Conservation (phyloP, 2,113 vertebrate species). For the Heptranchias perlo region DNA sequence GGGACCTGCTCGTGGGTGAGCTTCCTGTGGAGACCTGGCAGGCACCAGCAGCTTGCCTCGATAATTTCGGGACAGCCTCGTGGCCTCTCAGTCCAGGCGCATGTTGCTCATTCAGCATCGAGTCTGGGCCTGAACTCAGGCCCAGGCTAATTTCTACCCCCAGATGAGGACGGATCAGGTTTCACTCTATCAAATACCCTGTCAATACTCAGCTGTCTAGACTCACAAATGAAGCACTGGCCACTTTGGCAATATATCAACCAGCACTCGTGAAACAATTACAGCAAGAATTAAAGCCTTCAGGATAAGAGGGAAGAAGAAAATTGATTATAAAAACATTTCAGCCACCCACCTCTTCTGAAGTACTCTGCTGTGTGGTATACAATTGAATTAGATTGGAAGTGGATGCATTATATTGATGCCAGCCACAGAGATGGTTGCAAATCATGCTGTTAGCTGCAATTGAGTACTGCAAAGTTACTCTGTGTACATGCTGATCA, state of each 20-base stretch:
- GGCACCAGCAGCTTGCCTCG: background rate
- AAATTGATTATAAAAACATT: constrained; percentile 36
- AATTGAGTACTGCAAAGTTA: background rate
- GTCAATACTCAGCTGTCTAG: constrained; percentile 19
- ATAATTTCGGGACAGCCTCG: background rate
- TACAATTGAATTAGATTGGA: constrained; percentile 27
- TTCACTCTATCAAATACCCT: background rate
- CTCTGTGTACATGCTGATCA: background rate
- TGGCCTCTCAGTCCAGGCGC: background rate
- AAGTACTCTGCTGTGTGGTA: constrained; percentile 27
- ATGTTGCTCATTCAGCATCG: background rate
- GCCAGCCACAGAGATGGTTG: background rate
- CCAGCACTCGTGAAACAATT: constrained; percentile 23
- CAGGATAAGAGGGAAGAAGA: constrained; percentile 27
- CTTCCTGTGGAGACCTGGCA: background rate
- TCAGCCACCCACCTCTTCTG: constrained; percentile 5
- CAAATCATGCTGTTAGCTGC: background rate
- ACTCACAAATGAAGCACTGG: constrained; percentile 10
- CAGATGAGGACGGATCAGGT: background rate
- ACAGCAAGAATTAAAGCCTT: constrained; percentile 5
- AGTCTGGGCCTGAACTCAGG: background rate
- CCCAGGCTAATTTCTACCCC: background rate
- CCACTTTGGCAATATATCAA: background rate
- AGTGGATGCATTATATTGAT: background rate
- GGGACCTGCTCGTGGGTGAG: background rate